Conservation (phyloP, 2,113 vertebrate species). For the Rallus limicola region DNA sequence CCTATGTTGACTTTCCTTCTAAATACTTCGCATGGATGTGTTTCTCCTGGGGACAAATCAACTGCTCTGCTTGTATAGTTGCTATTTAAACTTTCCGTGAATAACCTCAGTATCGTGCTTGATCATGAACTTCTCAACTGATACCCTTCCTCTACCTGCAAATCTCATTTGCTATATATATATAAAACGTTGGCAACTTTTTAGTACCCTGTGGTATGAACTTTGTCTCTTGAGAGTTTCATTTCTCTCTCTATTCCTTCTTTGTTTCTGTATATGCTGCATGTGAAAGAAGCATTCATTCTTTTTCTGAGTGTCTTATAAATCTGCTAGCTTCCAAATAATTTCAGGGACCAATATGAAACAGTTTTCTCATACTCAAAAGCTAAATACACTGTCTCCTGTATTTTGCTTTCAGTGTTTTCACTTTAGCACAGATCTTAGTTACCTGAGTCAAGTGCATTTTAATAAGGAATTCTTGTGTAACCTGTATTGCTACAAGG, state of each 20-base stretch:
- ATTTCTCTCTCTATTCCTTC: not conserved
- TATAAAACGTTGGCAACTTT: not conserved
- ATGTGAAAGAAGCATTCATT: not conserved
- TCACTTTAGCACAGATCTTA: not conserved
- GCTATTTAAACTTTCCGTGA: not conserved
- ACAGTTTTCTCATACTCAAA: not conserved
- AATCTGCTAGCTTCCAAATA: not conserved
- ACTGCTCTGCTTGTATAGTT: not conserved
- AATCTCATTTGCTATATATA: not conserved
- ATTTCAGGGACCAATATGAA: not conserved
- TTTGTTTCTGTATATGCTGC: not conserved
- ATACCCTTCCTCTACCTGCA: not conserved
- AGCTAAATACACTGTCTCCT: not conserved
- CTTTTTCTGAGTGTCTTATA: not conserved
- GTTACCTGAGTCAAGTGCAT: fast-evolving
- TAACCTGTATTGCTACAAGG: not conserved
- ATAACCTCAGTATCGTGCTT: not conserved
- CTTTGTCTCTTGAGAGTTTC: not conserved
- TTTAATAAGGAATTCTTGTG: not conserved
- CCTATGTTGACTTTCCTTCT: conserved; percentile 15
- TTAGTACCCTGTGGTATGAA: not conserved
- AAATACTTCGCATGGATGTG: not conserved
- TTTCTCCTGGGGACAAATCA: conserved; percentile 54
- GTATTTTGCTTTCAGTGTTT: not conserved
- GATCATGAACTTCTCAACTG: not conserved